Base-by-base conservation (phyloP, 2,797 vertebrate species). In the Macropus fuliginosus region DNA sequence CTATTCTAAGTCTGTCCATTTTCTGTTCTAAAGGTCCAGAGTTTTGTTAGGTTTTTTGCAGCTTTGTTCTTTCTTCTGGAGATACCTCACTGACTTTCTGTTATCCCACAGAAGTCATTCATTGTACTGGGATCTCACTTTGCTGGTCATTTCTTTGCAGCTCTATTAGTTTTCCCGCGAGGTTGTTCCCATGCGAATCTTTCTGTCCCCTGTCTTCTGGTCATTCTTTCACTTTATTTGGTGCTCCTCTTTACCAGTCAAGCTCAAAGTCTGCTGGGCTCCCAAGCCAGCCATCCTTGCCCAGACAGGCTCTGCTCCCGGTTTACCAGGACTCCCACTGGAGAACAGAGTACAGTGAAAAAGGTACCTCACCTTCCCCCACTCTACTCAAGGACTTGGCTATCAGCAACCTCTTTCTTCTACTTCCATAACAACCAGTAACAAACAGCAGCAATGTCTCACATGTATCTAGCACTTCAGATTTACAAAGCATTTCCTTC, bases 361-460 rank as follows among this genome's bases (percentile, higher is more conserved):
- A 46, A 81, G 66, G 34, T 24, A 9, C 8, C 46, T 81, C 40
- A 81, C 18, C 74, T 81, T 81, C 21, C 91, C 90, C 90, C 94
- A 96, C 28, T 91, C 91, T 54, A 81, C 54, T 95, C 87, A 95
- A 18, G 18, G 92, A 94, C 93, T 93, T 96, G 93, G 56, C 59
- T 91, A 92, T 66, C 66, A 95, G 90, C 90, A 96, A 90, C 3
- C 1, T 59, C n/a, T 98, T 27, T 81, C 74, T 81, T 81, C 74
- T 46, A 46, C 40, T 81, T 46, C 18, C 74, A 46, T 81, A 81
- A 81, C 74, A 46, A 81, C n/a, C 40, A 24, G 46, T 81, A 46
- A 81, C 40, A 81, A 81, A 81, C 66, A 74, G 21, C 14, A 40
- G n/a, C 66, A 74, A 46, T 10, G 40, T 11, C 74, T 27, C 8